A percentile compares a stretch with the other conserved stretches of the same genome.
phyloP scores from a whole-genome alignment of 2,113 vertebrate genomes.

The Colossoma macropomum region DNA sequence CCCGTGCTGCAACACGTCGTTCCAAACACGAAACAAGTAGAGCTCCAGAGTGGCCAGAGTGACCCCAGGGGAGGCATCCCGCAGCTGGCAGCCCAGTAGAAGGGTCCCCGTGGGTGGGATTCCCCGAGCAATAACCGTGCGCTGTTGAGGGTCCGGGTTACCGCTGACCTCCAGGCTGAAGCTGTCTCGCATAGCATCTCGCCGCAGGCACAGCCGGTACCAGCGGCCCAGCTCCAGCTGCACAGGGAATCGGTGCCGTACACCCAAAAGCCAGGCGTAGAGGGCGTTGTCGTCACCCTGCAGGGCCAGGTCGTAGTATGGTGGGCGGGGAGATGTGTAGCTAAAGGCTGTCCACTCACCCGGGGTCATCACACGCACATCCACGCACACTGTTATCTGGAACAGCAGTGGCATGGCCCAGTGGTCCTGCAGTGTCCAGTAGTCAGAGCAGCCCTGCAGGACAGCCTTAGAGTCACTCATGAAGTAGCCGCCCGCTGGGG shows the following conservation, averaged over 20 bases:
- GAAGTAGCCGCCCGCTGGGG: slow-evolving; percentile 62
- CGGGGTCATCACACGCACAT: slow-evolving; percentile 65
- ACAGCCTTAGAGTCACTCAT: slow-evolving; percentile 74
- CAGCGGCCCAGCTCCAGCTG: slow-evolving; percentile 57
- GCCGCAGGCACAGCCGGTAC: slow-evolving; percentile 74
- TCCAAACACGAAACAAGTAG: slow-evolving; percentile 79
- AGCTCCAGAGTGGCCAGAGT: slow-evolving; percentile 65
- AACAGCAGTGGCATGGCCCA: slow-evolving; percentile 58
- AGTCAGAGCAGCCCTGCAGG: slow-evolving; percentile 68
- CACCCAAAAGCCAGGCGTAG: slow-evolving; percentile 74
- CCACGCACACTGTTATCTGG: slow-evolving; percentile 73
- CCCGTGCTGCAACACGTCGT: slow-evolving; percentile 56
- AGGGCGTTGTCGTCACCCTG: slow-evolving; percentile 69
- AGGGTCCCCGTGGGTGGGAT: slow-evolving; percentile 64
- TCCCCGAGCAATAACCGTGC: slow-evolving; percentile 60
- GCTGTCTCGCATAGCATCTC: slow-evolving; percentile 53
- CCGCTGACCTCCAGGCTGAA: slow-evolving; percentile 71
- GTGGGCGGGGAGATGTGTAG: slow-evolving; percentile 63
- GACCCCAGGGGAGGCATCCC: not conserved
- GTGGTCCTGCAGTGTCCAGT: slow-evolving; percentile 73
- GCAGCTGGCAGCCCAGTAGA: slow-evolving; percentile 70
- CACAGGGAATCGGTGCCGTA: slow-evolving; percentile 70
- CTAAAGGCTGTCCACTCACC: slow-evolving; percentile 77
- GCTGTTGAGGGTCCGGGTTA: slow-evolving; percentile 19
- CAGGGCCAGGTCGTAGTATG: slow-evolving; percentile 68